Base-by-base conservation (phyloP, 2,797 vertebrate genomes). In the Gila robusta region DNA sequence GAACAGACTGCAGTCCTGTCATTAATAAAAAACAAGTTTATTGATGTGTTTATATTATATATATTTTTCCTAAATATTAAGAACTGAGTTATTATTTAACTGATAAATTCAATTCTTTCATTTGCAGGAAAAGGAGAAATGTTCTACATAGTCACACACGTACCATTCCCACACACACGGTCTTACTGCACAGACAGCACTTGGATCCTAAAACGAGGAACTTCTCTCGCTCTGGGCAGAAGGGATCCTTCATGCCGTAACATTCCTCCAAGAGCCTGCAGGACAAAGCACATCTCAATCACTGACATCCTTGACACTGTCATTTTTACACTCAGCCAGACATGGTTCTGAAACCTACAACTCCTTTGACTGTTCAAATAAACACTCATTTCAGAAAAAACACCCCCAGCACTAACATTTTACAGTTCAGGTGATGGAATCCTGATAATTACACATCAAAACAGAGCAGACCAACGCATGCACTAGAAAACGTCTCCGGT, bases 1-100 rank as follows among this genome's bases (percentile, higher is more conserved):
- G 94, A 98, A 98, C 1, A 99, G 92, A 77, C 97, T 98, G 92
- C 96, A 98, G 44, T 97, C 97, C 98, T 99, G 91, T 64, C 83
- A 90, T 85, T 0, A 10, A 69, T 16, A 81, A 5, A 87, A 37
- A 59, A 47, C 4, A 2, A 62, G 14, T 32, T 37, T 39, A n/a
- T 9, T 26, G 2, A 35, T 59, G 2, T 44, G 78, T 28, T n/a
- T n/a, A n/a, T n/a, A n/a, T n/a, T n/a, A n/a, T n/a, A n/a, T n/a
- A n/a, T n/a, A n/a, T n/a, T n/a, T n/a, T n/a, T n/a, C 52, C 52
- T 54, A 59, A 59, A 59, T 5, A 11, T 9, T 59, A n/a, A 5
- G 7, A 0, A 54, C 7, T 1, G 7, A 54, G 8, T 56, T 1
- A 4, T 4, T 19, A 23, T 0, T 56, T 59, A 59, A 11, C 21